Evolutionary conservation across 2,888 invertebrate genomes (phyloP), one percentile per base, ranked within the genome.

Genomic region (Drosophila greeni): DNA sequence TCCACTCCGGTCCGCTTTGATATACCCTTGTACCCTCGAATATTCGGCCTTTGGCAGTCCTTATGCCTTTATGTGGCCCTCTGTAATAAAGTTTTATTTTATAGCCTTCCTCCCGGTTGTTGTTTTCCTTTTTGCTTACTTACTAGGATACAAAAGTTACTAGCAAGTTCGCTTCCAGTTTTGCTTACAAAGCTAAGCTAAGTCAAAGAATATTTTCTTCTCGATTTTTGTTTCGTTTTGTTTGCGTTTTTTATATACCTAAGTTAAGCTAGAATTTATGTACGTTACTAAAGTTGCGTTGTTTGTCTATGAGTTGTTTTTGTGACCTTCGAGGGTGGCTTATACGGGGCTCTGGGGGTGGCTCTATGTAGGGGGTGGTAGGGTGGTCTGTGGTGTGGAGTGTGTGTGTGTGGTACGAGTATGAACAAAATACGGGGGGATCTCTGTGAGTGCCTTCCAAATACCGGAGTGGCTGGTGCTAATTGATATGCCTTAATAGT

Each of bases 31-130:
- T 42, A 26, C 42, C 42, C 42, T 26, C 24, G 42, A n/a, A 51
- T 49, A 49, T 59, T 52, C 29, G 45, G 45, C 45, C 45, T 39
- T 75, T 66, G 75, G 56, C 64, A 61, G 66, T 64, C 75, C 72
- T 77, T 77, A 66, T 65, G 54, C 48, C 53, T 54, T 57, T 56
- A 45, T 57, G 40, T 49, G 39, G 31, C 47, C 59, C 56, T 55
- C 78, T 81, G 83, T 52, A 83, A 83, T 71, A 81, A 78, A 82
- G 71, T 75, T 83, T 76, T 53, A 71, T 66, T 75, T 80, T 70
- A 69, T 70, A 66, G 57, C 66, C 57, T 45, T 57, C 49, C 52
- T 67, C 49, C 31, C 55, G 45, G 64, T 65, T 67, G 59, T 66
- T 65, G 66, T 66, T 57, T 42, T 65, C 51, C 60, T 66, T 42